A percentile compares a stretch with the other conserved stretches of the same genome.
Conservation (phyloP, 2,888 invertebrate genomes). For the Sphaerophoria rueppellii region DNA sequence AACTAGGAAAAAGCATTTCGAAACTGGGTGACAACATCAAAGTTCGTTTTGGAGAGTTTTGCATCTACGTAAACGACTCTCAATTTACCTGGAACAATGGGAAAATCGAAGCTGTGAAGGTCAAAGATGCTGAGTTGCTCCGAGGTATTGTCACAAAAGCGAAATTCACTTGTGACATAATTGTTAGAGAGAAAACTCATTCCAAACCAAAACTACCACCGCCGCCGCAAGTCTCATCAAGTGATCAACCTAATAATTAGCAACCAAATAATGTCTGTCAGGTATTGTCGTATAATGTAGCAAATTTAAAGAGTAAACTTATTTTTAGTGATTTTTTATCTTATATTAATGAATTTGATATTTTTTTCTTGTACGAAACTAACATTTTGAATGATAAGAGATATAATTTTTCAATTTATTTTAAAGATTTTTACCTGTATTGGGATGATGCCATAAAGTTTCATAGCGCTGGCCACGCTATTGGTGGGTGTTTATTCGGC, state of each 20-base stretch:
- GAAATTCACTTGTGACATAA: background rate
- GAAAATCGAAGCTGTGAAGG: background rate
- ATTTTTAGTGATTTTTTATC: slow-evolving; percentile 32
- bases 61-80: background rate
- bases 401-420: slow-evolving; percentile 17
- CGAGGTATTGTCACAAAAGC: slow-evolving; percentile 11
- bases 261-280: slow-evolving; percentile 19
- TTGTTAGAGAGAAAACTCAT: background rate
- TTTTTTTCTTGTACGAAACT: slow-evolving; percentile 33
- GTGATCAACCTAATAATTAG: slow-evolving; percentile 9
- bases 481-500: slow-evolving; percentile 29
- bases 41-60: background rate
- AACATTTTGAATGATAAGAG: slow-evolving; percentile 17
- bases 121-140: background rate
- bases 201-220: background rate
- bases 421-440: slow-evolving; percentile 31
- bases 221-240: slow-evolving; percentile 3
- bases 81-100: slow-evolving; percentile 12
- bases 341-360: slow-evolving; percentile 30
- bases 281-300: slow-evolving; percentile 22
- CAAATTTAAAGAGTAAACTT: slow-evolving; percentile 25
- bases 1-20: background rate
- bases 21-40: background rate
- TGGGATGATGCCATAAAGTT: slow-evolving; percentile 26
- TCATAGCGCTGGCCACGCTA: too few species aligned